phyloP scores from a whole-genome alignment of 2,797 vertebrate genomes.

The Tympanoctomys barrerae region DNA sequence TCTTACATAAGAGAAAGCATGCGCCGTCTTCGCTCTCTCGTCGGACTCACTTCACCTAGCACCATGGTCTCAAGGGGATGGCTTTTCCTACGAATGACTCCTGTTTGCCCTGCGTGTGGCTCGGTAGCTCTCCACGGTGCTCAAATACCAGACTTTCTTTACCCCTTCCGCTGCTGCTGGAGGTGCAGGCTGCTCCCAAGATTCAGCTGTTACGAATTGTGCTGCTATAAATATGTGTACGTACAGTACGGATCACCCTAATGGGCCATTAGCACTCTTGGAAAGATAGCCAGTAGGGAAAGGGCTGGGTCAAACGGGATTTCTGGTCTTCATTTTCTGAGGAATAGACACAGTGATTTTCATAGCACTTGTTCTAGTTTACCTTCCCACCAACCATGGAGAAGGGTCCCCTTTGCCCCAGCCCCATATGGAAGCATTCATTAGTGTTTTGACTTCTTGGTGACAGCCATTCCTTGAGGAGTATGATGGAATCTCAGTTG shows the following conservation, averaged over 20 bases:
- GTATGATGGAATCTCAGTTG: not conserved
- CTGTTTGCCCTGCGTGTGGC: not conserved
- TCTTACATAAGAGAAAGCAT: not conserved
- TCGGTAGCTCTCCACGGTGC: not conserved
- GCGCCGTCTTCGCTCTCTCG: no score
- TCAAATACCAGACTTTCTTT: not conserved
- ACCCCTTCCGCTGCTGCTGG: not conserved
- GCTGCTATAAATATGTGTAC: not conserved
- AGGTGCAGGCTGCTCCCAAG: not conserved
- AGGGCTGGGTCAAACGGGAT: not conserved
- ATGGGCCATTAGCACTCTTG: not conserved
- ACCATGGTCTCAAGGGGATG: not conserved
- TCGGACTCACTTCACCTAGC: not conserved
- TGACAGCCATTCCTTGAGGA: no score
- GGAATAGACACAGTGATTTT: not conserved
- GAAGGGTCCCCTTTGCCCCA: not conserved
- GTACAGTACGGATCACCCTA: accelerated
- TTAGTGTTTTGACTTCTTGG: not conserved
- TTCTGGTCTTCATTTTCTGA: not conserved
- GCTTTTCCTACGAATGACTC: not conserved
- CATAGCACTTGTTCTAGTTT: not conserved
- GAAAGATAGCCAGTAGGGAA: not conserved
- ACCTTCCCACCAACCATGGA: not conserved
- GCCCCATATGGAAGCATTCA: not conserved
- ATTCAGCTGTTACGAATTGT: not conserved